Base-by-base conservation (phyloP, 2,888 invertebrate genomes). In the Patella pellucida region DNA sequence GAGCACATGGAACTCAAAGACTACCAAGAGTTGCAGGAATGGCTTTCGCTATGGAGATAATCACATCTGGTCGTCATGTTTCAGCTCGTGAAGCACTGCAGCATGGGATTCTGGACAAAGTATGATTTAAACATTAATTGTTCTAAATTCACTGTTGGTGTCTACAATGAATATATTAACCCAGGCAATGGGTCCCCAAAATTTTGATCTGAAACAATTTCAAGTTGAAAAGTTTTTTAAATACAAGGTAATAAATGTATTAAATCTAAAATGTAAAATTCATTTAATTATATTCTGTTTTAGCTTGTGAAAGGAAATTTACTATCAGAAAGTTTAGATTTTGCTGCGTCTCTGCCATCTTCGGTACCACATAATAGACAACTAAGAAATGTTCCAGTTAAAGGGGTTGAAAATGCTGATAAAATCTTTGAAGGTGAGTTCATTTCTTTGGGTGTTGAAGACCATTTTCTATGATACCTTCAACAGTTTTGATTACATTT, bases 1-100 rank as follows among this genome's bases (percentile, higher is more conserved):
- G 97, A 68, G 96, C 95, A 81, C 98, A 98, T 74, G 99, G 99
- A 69, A 99, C 98, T 73, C 96, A 97, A 89, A 93, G 99, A 84
- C 92, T 98, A 86, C 97, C 97, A 9, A 93, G 93, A 84, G 92
- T 98, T 16, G 89, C 92, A 12, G 94, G 95, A 0, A 90, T 99
- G 67, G 95, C 96, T 11, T 96, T 95, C 78, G 95, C 97, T 72
- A 92, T 99, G 85, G 97, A 98, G 90, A 93, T 99, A 93, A 94
- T 95, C 82, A 93, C 99, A 15, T 98, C 97, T 9, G 99, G 99
- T 70, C 96, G 95, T 92, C 95, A 94, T 71, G 91, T 98, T 1
- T 94, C 94, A 88, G 96, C 97, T 5, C 95, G 96, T 88, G 95
- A 94, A 91, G 99, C 99, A 0, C 97, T 97, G 90, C 96, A 95